phyloP scores from a whole-genome alignment of 2,888 invertebrate species.

The Xestoiulus laeticollis region DNA sequence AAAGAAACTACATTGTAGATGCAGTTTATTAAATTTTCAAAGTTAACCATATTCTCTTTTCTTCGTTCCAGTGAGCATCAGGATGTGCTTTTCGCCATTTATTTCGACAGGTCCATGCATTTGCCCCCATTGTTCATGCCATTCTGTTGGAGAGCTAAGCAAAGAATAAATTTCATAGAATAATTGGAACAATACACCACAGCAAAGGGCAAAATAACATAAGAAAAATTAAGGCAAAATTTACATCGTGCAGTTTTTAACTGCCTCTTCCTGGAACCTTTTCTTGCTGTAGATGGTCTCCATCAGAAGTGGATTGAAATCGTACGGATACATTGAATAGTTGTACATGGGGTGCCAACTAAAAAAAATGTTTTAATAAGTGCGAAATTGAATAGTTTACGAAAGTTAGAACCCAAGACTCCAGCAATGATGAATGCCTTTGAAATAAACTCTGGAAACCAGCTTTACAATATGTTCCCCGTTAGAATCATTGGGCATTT shows the following conservation, averaged over 20 bases:
- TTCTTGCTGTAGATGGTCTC: neutral
- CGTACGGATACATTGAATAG: neutral
- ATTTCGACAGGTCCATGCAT: neutral
- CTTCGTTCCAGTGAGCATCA: neutral
- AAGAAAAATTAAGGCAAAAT: neutral
- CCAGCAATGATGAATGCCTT: too few species aligned
- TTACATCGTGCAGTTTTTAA: neutral
- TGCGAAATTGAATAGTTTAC: too few species aligned
- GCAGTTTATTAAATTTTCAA: too few species aligned
- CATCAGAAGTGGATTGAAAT: slow-evolving; percentile 13
- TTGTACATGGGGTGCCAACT: slow-evolving; percentile 45
- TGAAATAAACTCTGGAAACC: too few species aligned
- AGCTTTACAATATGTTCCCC: too few species aligned
- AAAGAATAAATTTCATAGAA: neutral
- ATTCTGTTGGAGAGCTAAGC: slow-evolving; percentile 14
- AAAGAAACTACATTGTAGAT: too few species aligned
- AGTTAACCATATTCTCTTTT: neutral
- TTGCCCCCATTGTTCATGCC: slow-evolving; percentile 48
- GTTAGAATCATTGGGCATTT: too few species aligned
- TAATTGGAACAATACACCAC: too few species aligned
- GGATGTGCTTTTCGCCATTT: neutral
- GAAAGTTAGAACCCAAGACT: too few species aligned
- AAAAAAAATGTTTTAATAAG: neutral
- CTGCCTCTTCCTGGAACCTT: neutral
- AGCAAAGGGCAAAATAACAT: neutral